A percentile compares a stretch with the other conserved stretches of the same genome.
Conservation (phyloP, 2,888 invertebrate genomes). For the Lumbricus terrestris region DNA sequence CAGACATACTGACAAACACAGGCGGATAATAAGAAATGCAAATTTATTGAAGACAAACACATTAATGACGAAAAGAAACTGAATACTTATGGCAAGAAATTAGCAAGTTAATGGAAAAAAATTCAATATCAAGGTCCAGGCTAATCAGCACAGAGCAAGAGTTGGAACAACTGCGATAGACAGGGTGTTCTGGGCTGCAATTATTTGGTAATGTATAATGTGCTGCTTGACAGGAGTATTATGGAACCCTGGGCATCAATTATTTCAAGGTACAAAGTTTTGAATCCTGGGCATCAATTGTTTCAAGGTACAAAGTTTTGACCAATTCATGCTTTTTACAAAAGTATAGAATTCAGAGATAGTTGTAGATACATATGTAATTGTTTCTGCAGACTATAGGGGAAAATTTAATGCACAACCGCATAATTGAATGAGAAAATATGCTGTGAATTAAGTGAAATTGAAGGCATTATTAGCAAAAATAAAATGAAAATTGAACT, state of each 20-base stretch:
- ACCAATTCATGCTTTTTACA: too few relatives aligned
- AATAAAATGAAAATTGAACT: too few relatives aligned
- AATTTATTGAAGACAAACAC: too few relatives aligned
- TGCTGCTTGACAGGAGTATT: not conserved
- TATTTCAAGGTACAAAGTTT: not conserved
- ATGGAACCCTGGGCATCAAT: not conserved
- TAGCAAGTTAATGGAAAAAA: too few relatives aligned
- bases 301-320: not conserved
- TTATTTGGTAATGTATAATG: not conserved
- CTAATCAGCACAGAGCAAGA: not conserved
- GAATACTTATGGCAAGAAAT: too few relatives aligned
- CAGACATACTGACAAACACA: too few relatives aligned
- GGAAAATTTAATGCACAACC: not conserved
- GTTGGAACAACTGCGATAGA: not conserved
- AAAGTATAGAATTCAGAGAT: not conserved
- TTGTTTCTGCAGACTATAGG: not conserved
- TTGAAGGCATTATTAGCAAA: too few relatives aligned
- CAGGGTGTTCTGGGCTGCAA: not conserved
- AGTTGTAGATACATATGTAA: not conserved
- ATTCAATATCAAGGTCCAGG: too few relatives aligned
- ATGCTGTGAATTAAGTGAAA: too few relatives aligned
- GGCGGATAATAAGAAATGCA: too few relatives aligned
- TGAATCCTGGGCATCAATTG: not conserved
- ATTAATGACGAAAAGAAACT: too few relatives aligned
- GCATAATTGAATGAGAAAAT: not conserved